Base-by-base conservation (phyloP, 2,113 vertebrate genomes). In the Callionymus lyra region DNA sequence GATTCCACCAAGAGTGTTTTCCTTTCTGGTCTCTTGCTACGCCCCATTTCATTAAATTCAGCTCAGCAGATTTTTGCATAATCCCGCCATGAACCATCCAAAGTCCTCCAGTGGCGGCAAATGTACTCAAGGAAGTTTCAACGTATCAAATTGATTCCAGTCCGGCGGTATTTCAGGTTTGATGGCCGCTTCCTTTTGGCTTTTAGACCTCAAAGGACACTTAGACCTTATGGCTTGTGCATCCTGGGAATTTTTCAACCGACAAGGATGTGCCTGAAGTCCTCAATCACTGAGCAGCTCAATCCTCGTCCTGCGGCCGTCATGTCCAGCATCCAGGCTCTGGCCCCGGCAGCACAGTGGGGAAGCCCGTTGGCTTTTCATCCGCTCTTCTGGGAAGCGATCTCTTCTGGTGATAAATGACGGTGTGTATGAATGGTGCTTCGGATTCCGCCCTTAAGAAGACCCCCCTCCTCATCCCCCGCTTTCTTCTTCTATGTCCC, bases 381-480 rank as follows among this genome's bases (percentile, higher is more conserved):
- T 68, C 59, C 53, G 60, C 56, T 77, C 44, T 74, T 74, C 70
- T 71, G 76, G 64, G 76, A 75, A 65, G 47, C 52, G 50, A 65
- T 58, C 55, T 61, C 69, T 61, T 59, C 42, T n/a, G 50, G 65
- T 81, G 77, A 83, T 81, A 82, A 81, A 82, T 77, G 69, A 65
- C 72, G 57, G 70, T 65, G 61, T 72, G 74, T 16, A 35, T 79
- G 62, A 82, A 80, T 72, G 52, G 70, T 58, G 50, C 70, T 77
- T 78, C 72, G 67, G 59, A 44, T 67, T 37, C 69, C 65, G 76
- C 74, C 76, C 70, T 31, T 31, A 69, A 70, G 72, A 61, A 48
- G 62, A 39, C 49, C 61, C 49, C 59, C 67, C 39, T 44, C 51
- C 32, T 58, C n/a, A n/a, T n/a, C 34, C 33, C 33, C 12, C 12